Evolutionary conservation across 2,113 vertebrate genomes (phyloP).

Genomic region (Spilogale gracilis): DNA sequence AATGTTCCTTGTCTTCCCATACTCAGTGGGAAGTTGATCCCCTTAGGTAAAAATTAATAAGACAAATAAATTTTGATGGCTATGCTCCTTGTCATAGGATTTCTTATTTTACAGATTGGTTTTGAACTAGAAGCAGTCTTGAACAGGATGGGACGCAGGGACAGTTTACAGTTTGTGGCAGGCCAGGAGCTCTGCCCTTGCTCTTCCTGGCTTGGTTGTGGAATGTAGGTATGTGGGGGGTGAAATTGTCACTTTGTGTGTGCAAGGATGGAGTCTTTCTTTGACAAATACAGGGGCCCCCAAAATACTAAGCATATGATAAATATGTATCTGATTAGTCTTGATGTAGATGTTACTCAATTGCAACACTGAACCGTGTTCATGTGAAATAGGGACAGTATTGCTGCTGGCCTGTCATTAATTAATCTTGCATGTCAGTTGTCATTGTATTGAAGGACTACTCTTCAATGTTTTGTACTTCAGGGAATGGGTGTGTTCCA

Average conservation of each 20-base stretch:
- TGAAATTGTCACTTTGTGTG: conserved; percentile 23
- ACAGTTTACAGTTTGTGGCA: conserved; percentile 29
- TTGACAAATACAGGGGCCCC: conserved; percentile 14
- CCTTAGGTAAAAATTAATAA: neutral
- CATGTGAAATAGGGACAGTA: conserved; percentile 33
- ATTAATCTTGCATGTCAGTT: conserved; percentile 60
- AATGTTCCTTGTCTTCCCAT: neutral
- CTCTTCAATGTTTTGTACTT: conserved; percentile 9
- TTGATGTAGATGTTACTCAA: neutral
- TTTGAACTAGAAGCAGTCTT: conserved; percentile 13
- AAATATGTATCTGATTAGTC: conserved; percentile 51
- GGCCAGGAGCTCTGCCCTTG: neutral
- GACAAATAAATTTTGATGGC: neutral
- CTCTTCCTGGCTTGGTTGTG: neutral
- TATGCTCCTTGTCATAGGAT: conserved; percentile 7
- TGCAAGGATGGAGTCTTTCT: neutral
- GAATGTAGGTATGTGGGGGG: neutral
- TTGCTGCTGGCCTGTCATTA: conserved; percentile 42
- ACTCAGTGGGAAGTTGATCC: neutral
- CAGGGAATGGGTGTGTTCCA: neutral
- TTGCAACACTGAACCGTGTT: conserved; percentile 9
- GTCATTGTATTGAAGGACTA: neutral
- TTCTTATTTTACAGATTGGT: neutral
- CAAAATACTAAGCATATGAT: conserved; percentile 39
- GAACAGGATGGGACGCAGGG: neutral